Conservation (phyloP, 2,113 vertebrate genomes). For the Laticauda laticaudata region DNA sequence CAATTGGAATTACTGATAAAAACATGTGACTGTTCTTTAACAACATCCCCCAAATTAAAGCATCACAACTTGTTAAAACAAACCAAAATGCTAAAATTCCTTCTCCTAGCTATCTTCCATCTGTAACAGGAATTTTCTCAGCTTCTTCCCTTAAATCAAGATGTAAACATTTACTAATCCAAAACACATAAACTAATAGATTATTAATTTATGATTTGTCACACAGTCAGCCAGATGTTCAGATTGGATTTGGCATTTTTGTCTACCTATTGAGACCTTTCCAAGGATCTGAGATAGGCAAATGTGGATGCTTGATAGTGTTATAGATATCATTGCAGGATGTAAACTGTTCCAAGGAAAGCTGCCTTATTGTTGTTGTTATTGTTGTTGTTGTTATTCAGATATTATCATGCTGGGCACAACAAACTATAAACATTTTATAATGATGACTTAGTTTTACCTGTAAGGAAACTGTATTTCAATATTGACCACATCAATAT, state of each 20-base stretch:
- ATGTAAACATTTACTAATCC: background rate
- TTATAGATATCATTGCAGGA: background rate
- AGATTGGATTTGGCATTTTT: too few species aligned
- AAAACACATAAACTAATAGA: background rate
- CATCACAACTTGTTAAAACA: background rate
- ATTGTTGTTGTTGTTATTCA: background rate
- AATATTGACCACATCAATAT: background rate
- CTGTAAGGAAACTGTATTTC: background rate
- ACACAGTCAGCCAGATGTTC: too few species aligned
- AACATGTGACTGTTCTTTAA: too few species aligned
- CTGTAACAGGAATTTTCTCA: background rate
- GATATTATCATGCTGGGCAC: background rate
- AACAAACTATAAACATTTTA: background rate
- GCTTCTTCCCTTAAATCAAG: background rate
- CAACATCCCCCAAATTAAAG: background rate
- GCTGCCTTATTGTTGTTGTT: background rate
- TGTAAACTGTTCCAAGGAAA: background rate
- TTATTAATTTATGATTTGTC: background rate
- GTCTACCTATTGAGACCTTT: too few species aligned
- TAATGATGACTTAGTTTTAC: background rate
- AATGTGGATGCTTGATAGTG: background rate
- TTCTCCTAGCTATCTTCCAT: slow-evolving; percentile 4
- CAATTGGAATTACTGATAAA: background rate
- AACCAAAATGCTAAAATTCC: background rate
- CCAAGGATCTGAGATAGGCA: background rate